These are phyloP conservation scores for Cynodonichthys magdalenae DNA, from an alignment of 2,797 vertebrate genomes.

Conservation along the genomic window DNA sequence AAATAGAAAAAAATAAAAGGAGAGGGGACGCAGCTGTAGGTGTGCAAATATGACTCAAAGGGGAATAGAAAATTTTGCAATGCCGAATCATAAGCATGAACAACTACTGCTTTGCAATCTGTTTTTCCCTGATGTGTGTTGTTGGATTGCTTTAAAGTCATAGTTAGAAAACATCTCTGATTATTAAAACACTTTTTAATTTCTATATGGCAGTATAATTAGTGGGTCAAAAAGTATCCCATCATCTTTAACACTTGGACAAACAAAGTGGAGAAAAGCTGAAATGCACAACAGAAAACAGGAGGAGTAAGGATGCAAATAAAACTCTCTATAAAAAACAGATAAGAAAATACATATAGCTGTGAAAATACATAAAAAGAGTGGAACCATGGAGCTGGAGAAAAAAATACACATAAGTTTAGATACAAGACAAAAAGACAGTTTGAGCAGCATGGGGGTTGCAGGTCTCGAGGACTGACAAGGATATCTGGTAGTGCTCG, in stretches of 20 bases:
- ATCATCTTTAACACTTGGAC: background rate
- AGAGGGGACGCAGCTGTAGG: conserved; percentile 40
- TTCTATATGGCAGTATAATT: too few relatives aligned
- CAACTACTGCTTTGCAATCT: background rate
- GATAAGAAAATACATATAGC: too few relatives aligned
- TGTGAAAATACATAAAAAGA: conserved; percentile 8
- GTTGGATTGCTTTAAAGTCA: too few relatives aligned
- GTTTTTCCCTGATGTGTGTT: conserved; percentile 4
- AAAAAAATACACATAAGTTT: conserved; percentile 5
- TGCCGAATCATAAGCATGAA: conserved; percentile 11
- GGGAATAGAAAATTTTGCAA: conserved; percentile 25
- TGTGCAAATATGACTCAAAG: conserved; percentile 31
- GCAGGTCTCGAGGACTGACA: conserved; percentile 39
- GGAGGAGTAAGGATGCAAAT: background rate
- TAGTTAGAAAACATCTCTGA: too few relatives aligned
- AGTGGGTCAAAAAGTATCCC: too few relatives aligned
- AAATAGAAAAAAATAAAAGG: conserved; percentile 5
- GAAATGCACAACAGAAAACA: too few relatives aligned
- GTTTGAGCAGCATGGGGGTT: conserved; percentile 8
- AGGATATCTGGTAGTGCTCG: conserved; percentile 48
- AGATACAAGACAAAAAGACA: conserved; percentile 4
- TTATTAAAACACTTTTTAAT: too few relatives aligned
- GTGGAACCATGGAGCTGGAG: conserved; percentile 8
- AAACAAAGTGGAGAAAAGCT: background rate
- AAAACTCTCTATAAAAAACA: background rate